These are phyloP conservation scores for Cariama cristata DNA, from an alignment of 2,113 vertebrate species.

Conservation along the genomic window DNA sequence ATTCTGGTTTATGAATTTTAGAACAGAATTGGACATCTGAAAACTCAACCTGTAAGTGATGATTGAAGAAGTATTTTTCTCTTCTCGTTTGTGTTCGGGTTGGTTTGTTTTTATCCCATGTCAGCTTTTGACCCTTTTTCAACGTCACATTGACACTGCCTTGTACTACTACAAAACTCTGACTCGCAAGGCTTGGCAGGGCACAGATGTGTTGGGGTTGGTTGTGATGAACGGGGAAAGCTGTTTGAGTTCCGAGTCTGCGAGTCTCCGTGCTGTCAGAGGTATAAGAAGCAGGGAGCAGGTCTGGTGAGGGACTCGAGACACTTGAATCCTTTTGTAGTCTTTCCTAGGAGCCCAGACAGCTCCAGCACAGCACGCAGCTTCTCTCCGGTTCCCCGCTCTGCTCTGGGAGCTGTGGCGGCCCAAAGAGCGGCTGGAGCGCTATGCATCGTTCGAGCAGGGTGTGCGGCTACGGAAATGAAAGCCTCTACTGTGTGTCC, in stretches of 20 bases:
- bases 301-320: rapidly evolving
- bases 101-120: background rate
- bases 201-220: background rate
- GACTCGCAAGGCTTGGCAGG: background rate
- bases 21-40: background rate
- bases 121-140: background rate
- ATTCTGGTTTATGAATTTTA: constrained; percentile 23
- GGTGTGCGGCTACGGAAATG: background rate
- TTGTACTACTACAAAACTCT: background rate
- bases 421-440: background rate
- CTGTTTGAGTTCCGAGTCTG: background rate
- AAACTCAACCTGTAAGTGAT: background rate
- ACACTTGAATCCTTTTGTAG: background rate
- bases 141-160: rapidly evolving
- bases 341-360: background rate
- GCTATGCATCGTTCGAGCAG: rapidly evolving
- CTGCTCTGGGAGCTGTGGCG: background rate
- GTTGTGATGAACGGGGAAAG: background rate
- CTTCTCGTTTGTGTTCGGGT: background rate
- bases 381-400: background rate
- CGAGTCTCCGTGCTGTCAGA: background rate
- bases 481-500: background rate
- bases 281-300: background rate
- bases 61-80: background rate
- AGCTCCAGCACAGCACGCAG: background rate